These are phyloP conservation scores for Coleophora deauratella DNA, from an alignment of 2,888 invertebrate species.

Conservation along the genomic window DNA sequence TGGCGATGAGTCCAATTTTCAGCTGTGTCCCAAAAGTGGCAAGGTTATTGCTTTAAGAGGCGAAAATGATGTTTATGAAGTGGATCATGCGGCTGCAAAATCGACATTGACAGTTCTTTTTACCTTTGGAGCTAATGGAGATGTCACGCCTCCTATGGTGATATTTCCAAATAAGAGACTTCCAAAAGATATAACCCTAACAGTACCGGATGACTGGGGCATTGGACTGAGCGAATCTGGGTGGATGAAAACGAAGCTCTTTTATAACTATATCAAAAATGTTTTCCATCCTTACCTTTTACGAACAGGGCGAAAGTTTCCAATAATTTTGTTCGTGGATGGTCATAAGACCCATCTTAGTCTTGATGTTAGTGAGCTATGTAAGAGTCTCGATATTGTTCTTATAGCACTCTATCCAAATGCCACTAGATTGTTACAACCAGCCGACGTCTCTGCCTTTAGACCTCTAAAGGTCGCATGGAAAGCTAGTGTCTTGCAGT, in stretches of 20 bases:
- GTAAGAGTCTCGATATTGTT: slow-evolving; percentile 9
- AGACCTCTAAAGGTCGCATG: slow-evolving; percentile 11
- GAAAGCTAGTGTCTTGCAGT: slow-evolving; percentile 10
- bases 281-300: slow-evolving; percentile 2
- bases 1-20: slow-evolving; percentile 25
- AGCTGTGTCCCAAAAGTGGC: slow-evolving; percentile 20
- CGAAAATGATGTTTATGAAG: slow-evolving; percentile 34
- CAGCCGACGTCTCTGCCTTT: slow-evolving; percentile 13
- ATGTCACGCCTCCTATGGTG: slow-evolving; percentile 33
- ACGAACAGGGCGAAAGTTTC: not conserved
- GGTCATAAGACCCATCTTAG: slow-evolving; percentile 14
- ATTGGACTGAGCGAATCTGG: slow-evolving; percentile 14
- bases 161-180: slow-evolving; percentile 34
- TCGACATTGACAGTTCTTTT: slow-evolving; percentile 36
- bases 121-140: slow-evolving; percentile 33
- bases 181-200: slow-evolving; percentile 23
- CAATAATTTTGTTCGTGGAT: slow-evolving; percentile 9
- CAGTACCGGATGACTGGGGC: slow-evolving; percentile 32
- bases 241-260: slow-evolving; percentile 13
- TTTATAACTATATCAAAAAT: slow-evolving; percentile 9
- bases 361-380: slow-evolving; percentile 10
- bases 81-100: slow-evolving; percentile 32
- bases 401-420: slow-evolving; percentile 14
- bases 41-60: slow-evolving; percentile 19
- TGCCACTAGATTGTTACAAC: slow-evolving; percentile 11